A percentile compares a stretch with the other conserved stretches of the same genome.
Evolutionary conservation across 2,113 vertebrate genomes (phyloP).

Genomic region (Petaurus breviceps): DNA sequence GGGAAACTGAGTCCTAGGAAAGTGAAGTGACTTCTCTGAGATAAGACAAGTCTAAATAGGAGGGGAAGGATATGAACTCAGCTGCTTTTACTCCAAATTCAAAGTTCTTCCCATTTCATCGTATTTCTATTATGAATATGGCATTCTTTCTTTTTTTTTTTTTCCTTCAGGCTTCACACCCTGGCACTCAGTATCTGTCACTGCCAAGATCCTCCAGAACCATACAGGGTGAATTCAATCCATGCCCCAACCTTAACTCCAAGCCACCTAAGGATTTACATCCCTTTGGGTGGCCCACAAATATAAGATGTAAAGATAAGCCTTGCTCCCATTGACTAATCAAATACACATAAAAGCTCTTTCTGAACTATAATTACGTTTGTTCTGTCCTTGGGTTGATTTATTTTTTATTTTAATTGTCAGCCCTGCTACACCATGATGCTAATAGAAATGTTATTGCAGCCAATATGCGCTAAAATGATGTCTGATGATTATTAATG

Average conservation of each 20-base stretch:
- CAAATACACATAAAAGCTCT: constrained; percentile 90
- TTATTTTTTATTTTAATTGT: constrained; percentile 91
- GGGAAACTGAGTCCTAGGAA: background rate
- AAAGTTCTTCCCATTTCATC: background rate
- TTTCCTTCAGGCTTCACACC: background rate
- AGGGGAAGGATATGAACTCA: background rate
- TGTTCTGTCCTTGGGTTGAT: constrained; percentile 86
- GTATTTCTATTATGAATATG: background rate
- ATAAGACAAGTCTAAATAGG: background rate
- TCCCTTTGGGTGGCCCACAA: constrained; percentile 42
- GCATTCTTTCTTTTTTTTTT: background rate
- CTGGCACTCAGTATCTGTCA: background rate
- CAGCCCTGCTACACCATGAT: constrained; percentile 85
- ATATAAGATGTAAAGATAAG: constrained; percentile 82
- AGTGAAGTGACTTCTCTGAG: background rate
- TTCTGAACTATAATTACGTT: constrained; percentile 87
- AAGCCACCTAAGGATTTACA: background rate
- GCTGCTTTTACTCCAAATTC: background rate
- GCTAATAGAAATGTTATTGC: constrained; percentile 92
- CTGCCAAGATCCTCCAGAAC: background rate
- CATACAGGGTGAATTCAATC: background rate
- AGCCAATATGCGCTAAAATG: constrained; percentile 89
- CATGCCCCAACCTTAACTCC: background rate
- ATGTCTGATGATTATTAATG: constrained; percentile 98
- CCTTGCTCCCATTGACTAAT: constrained; percentile 84